A percentile compares a stretch with the other conserved stretches of the same genome.
Evolutionary conservation across 2,888 invertebrate genomes (phyloP).

Genomic region (Xanthia togata): DNA sequence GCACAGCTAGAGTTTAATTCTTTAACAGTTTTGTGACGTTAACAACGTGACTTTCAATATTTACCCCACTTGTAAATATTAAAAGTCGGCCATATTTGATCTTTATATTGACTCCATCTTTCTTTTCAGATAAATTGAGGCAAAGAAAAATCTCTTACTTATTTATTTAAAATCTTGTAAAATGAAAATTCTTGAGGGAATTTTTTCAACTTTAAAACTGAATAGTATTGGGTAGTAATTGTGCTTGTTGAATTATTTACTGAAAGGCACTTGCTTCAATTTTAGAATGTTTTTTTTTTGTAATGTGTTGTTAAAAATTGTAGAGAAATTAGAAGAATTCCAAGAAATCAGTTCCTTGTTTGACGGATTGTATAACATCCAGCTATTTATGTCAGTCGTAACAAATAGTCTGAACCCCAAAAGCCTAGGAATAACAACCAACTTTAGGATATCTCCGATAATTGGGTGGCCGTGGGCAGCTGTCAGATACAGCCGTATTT

Average conservation of each 20-base stretch:
- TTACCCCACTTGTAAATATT: slow-evolving; percentile 22
- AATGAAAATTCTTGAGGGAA: not conserved
- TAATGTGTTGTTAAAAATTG: not conserved
- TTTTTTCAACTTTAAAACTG: not conserved
- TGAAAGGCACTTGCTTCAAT: not conserved
- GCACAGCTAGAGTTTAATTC: slow-evolving; percentile 46
- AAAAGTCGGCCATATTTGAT: slow-evolving; percentile 17
- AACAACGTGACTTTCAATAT: slow-evolving; percentile 11
- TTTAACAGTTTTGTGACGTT: slow-evolving; percentile 45
- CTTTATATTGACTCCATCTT: slow-evolving; percentile 4
- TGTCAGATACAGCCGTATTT: slow-evolving; percentile 41
- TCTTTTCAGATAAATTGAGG: slow-evolving; percentile 15
- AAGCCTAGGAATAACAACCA: slow-evolving; percentile 42
- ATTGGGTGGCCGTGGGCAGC: slow-evolving; percentile 42
- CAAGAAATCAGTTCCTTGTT: not conserved
- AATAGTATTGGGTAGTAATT: not conserved
- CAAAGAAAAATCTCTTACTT: not conserved
- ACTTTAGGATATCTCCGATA: slow-evolving; percentile 37
- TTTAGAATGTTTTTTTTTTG: not conserved
- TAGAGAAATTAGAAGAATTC: not conserved
- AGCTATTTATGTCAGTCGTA: slow-evolving; percentile 21
- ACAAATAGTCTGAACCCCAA: not conserved
- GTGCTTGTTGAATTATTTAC: not conserved
- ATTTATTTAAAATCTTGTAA: not conserved
- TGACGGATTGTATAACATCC: not conserved